Percentiles rank a stretch among this genome's conserved stretches.
Conservation (phyloP, 2,888 invertebrate species). For the Callyntrura sp. region DNA sequence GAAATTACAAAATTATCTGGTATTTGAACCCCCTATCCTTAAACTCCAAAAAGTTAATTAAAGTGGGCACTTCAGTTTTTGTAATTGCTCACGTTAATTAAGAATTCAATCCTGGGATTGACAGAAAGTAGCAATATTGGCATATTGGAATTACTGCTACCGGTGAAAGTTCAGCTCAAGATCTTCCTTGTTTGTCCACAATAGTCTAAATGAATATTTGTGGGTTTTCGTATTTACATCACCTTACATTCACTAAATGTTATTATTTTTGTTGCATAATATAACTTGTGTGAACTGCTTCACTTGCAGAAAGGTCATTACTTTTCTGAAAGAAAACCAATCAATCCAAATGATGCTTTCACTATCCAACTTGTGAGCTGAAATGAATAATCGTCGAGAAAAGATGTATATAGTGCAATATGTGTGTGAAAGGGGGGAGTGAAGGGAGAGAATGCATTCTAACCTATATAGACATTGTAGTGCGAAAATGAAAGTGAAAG, state of each 20-base stretch:
- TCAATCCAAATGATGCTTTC: conserved; percentile 65
- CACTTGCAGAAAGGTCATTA: conserved; percentile 67
- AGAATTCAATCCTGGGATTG: background rate
- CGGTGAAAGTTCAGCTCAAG: background rate
- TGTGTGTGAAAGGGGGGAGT: background rate
- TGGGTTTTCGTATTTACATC: background rate
- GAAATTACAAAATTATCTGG: background rate
- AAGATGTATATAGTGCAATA: background rate
- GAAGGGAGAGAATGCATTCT: background rate
- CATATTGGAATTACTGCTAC: background rate
- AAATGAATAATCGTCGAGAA: conserved; percentile 59
- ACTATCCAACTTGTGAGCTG: conserved; percentile 41
- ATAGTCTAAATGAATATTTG: background rate
- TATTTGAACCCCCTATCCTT: too few relatives aligned
- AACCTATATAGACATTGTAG: too few relatives aligned
- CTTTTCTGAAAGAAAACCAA: conserved; percentile 66
- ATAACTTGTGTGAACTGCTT: background rate
- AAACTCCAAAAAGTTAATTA: too few relatives aligned
- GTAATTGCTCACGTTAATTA: background rate
- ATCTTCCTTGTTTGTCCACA: too few relatives aligned
- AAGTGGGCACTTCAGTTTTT: background rate
- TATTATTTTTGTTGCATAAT: background rate
- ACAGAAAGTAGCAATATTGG: conserved; percentile 7
- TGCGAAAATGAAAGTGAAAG: background rate
- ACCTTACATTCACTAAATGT: conserved; percentile 1